Evolutionary conservation across 2,888 invertebrate genomes (phyloP).

Genomic region (Kuschelorhynchus macadamiae): DNA sequence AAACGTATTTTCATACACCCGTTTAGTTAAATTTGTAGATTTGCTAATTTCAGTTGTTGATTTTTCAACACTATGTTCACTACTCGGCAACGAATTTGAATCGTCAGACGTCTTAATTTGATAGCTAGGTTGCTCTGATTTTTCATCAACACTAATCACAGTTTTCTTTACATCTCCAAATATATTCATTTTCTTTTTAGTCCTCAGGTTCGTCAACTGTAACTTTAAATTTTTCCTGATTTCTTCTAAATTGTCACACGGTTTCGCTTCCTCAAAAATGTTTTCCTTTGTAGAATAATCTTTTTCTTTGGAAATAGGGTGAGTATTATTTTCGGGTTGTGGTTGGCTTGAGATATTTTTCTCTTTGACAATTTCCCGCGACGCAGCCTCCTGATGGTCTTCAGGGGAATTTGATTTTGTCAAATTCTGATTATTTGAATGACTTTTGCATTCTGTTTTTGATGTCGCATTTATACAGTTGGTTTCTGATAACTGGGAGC

Average conservation of each 20-base stretch:
- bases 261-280: conserved; percentile 1
- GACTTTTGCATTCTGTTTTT: too few species aligned
- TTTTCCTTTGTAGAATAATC: not conserved
- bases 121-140: not conserved
- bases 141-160: conserved; percentile 4
- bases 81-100: not conserved
- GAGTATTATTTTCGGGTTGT: not conserved
- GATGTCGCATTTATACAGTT: too few species aligned
- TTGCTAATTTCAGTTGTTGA: not conserved
- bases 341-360: too few species aligned
- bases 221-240: conserved; percentile 57
- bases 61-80: not conserved
- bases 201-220: conserved; percentile 58
- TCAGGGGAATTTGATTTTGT: too few species aligned
- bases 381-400: too few species aligned
- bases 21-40: not conserved
- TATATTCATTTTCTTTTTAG: conserved; percentile 54
- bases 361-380: too few species aligned
- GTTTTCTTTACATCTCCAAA: conserved; percentile 25
- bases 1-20: too few species aligned
- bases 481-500: too few species aligned
- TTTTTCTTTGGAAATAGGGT: not conserved
- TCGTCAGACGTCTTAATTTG: not conserved
- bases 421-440: too few species aligned
- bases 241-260: conserved; percentile 51